A percentile compares a stretch with the other conserved stretches of the same genome.
Conservation (phyloP, 2,113 vertebrate species). For the Pelecanoides urinatrix region DNA sequence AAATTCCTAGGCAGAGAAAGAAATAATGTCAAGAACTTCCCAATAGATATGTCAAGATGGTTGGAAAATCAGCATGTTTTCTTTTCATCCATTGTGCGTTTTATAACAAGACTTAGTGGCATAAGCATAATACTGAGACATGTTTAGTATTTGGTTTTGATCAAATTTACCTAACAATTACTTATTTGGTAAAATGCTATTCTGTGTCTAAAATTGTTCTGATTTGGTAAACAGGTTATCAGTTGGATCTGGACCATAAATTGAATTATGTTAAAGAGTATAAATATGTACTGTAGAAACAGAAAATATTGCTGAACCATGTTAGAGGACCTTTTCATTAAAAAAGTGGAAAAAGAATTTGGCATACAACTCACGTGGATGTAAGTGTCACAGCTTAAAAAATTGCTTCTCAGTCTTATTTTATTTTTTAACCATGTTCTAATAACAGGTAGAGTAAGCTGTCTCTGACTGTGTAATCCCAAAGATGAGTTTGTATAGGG, state of each 20-base stretch:
- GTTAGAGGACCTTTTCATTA: background rate
- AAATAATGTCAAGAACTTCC: background rate
- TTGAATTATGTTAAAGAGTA: background rate
- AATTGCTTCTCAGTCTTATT: background rate
- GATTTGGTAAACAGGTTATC: background rate
- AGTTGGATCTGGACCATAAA: background rate
- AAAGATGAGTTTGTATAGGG: background rate
- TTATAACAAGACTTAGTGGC: background rate
- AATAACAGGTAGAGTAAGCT: background rate
- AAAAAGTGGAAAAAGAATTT: background rate
- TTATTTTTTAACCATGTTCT: background rate
- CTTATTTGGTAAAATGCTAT: background rate
- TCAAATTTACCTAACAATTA: background rate
- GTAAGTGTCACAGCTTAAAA: background rate
- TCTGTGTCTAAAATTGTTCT: background rate
- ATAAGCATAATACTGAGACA: background rate
- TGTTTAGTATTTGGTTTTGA: background rate
- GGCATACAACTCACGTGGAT: background rate
- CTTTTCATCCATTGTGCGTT: background rate
- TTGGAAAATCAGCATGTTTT: background rate
- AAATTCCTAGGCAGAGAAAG: constrained; percentile 79
- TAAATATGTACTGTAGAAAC: background rate
- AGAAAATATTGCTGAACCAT: background rate
- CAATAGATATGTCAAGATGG: background rate
- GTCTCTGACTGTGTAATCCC: background rate